phyloP scores from a whole-genome alignment of 92 coral and sea anemone genomes.

The Parazoanthus atlanticus region DNA sequence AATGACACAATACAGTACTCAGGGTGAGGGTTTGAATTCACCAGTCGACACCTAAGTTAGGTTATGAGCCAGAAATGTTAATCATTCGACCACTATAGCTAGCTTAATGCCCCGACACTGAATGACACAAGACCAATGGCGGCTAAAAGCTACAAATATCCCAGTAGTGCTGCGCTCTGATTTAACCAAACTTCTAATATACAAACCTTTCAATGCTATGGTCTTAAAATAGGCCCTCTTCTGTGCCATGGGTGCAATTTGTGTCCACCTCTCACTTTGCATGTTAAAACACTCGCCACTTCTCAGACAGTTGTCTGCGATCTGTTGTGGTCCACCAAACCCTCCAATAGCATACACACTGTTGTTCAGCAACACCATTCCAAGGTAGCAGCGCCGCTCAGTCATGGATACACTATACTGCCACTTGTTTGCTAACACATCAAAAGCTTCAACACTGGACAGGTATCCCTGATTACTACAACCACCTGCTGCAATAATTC shows the following conservation, averaged over 20 bases:
- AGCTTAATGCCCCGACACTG: too few species aligned
- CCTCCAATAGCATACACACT: conserved; percentile 80
- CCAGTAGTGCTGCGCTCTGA: background rate
- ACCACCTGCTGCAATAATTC: conserved; percentile 68
- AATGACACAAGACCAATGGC: too few species aligned
- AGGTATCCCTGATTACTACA: conserved; percentile 64
- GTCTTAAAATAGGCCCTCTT: conserved; percentile 71
- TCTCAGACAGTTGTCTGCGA: conserved; percentile 54
- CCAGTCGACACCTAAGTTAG: too few species aligned
- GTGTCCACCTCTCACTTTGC: conserved; percentile 67
- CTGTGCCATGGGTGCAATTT: conserved; percentile 61
- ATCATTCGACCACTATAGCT: too few species aligned
- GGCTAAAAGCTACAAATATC: background rate
- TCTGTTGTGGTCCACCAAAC: conserved; percentile 56
- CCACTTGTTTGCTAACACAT: conserved; percentile 73
- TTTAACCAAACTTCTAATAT: background rate
- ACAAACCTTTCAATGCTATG: conserved; percentile 66
- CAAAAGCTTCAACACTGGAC: conserved; percentile 74
- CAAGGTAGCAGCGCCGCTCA: conserved; percentile 69
- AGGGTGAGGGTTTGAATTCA: too few species aligned
- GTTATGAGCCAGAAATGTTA: too few species aligned
- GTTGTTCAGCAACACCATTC: conserved; percentile 59
- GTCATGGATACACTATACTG: conserved; percentile 49
- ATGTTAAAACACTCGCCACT: conserved; percentile 69
- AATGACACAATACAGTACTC: too few species aligned